Evolutionary conservation across 1,140 invertebrate species (phyloP).

Genomic region (Brachionus koreanus): DNA sequence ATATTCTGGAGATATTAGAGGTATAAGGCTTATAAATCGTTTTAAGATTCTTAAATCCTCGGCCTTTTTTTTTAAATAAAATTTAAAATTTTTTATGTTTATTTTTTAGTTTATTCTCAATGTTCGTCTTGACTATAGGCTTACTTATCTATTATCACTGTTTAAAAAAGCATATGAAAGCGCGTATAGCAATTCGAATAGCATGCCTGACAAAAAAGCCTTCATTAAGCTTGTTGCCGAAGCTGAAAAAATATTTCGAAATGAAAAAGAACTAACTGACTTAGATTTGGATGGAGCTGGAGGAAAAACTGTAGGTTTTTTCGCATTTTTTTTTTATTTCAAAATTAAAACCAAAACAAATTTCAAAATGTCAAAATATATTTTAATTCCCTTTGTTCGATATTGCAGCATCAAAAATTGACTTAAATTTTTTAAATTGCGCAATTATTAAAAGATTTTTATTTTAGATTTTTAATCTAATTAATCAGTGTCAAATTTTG

Average conservation of each 20-base stretch:
- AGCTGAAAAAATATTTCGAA: slow-evolving; percentile 43
- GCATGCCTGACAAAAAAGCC: slow-evolving; percentile 1
- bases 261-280: slow-evolving; percentile 49
- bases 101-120: slow-evolving; percentile 94
- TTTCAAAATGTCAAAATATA: background rate
- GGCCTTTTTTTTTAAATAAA: slow-evolving; percentile 70
- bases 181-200: slow-evolving; percentile 7
- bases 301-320: slow-evolving; percentile 79
- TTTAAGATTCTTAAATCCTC: background rate
- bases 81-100: slow-evolving; percentile 89
- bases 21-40: slow-evolving; percentile 5
- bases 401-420: too few relatives aligned
- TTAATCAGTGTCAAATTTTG: too few relatives aligned
- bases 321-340: slow-evolving; percentile 73
- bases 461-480: too few relatives aligned
- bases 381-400: too few relatives aligned
- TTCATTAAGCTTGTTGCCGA: slow-evolving; percentile 14
- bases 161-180: slow-evolving; percentile 74
- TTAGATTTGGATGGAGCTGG: slow-evolving; percentile 89
- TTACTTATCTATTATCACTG: slow-evolving; percentile 90
- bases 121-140: slow-evolving; percentile 90
- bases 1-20: slow-evolving; percentile 39
- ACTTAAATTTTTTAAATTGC: too few relatives aligned
- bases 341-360: background rate
- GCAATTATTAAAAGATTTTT: too few relatives aligned